Percentiles rank a stretch among this genome's conserved stretches.
These are phyloP conservation scores for Ceratina australensis DNA, from an alignment of 1,140 invertebrate genomes.

Conservation along the genomic window DNA sequence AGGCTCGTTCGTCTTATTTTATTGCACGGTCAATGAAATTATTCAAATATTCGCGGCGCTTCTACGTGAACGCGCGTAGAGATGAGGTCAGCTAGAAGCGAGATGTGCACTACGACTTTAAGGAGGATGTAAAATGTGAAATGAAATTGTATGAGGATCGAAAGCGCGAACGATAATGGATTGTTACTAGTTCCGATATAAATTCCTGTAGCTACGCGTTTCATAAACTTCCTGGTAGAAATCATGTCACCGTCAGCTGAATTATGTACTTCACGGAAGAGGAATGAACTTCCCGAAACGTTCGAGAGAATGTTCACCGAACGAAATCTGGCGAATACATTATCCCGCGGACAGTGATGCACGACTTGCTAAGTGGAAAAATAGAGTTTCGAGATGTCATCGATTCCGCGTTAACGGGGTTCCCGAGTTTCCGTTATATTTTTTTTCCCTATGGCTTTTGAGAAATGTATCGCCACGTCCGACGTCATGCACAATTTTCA, in stretches of 20 bases:
- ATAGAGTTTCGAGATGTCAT: conserved; percentile 37
- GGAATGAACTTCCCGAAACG: conserved; percentile 5
- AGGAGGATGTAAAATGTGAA: not conserved
- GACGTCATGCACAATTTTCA: conserved; percentile 20
- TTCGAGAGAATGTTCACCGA: not conserved
- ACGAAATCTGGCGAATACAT: conserved; percentile 12
- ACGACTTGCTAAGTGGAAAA: conserved; percentile 41
- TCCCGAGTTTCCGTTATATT: conserved; percentile 21
- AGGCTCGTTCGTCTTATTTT: not conserved
- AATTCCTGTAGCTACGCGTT: not conserved
- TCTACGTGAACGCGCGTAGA: too few relatives aligned
- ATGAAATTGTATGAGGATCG: too few relatives aligned
- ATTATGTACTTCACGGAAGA: not conserved
- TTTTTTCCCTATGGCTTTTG: not conserved
- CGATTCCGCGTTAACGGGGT: conserved; percentile 25
- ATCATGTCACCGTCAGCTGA: not conserved
- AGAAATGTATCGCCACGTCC: conserved; percentile 27
- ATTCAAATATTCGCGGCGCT: too few relatives aligned
- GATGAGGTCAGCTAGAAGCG: too few relatives aligned
- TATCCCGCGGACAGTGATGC: conserved; percentile 24
- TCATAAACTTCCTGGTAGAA: conserved; percentile 5
- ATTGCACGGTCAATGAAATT: too few relatives aligned
- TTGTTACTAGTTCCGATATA: not conserved
- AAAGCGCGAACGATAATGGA: not conserved
- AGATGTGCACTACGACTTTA: not conserved